Evolutionary conservation across 1,140 invertebrate species (phyloP).

Genomic region (Cotesia vestalis): DNA sequence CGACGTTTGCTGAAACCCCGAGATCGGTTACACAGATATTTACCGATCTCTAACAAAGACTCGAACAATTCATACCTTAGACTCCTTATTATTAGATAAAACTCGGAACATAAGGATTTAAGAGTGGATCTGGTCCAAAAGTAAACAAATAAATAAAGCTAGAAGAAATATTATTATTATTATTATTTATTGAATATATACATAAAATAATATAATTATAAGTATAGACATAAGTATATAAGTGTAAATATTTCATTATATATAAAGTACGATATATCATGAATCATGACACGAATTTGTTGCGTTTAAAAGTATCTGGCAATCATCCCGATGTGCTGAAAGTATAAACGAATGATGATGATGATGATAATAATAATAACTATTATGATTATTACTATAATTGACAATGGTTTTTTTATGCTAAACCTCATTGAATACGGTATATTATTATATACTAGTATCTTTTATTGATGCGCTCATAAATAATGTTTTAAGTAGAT

Average conservation of each 20-base stretch:
- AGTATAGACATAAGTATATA: neutral
- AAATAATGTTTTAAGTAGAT: constrained; percentile 51
- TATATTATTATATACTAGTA: constrained; percentile 18
- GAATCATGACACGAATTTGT: neutral
- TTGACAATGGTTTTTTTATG: neutral
- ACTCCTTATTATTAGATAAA: neutral
- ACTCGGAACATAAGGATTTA: neutral
- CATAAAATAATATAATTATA: constrained; percentile 1
- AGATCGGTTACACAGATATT: constrained; percentile 12
- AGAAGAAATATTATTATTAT: too few species aligned
- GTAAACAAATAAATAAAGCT: too few species aligned
- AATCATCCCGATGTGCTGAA: constrained; percentile 5
- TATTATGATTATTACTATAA: neutral
- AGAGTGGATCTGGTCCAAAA: too few species aligned
- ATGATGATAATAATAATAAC: too few species aligned
- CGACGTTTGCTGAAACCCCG: constrained; percentile 2
- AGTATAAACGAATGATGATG: neutral
- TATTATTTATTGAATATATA: too few species aligned
- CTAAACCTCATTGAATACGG: neutral
- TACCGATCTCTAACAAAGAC: neutral
- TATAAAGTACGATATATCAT: neutral
- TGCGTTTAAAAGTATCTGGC: constrained; percentile 8
- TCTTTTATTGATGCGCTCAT: constrained; percentile 37
- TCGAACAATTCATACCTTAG: neutral
- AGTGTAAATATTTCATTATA: too few species aligned